Percentiles rank a stretch among this genome's conserved stretches.
These are phyloP conservation scores for Solea senegalensis DNA, from an alignment of 2,113 vertebrate species.

Conservation along the genomic window DNA sequence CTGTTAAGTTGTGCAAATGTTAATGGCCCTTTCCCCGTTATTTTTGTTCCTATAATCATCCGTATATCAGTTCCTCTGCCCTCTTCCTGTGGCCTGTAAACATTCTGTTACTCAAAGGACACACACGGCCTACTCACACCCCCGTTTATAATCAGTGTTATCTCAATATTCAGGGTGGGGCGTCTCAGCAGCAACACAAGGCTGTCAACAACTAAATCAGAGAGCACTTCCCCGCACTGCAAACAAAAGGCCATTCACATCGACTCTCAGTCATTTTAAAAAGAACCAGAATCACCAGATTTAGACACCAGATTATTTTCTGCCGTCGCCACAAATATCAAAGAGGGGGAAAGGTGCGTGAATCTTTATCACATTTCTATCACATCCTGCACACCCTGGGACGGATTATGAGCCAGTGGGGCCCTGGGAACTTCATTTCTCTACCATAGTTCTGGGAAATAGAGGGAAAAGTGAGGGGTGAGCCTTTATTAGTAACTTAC, in stretches of 20 bases:
- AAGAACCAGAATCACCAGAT: background rate
- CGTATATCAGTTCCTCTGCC: conserved; percentile 52
- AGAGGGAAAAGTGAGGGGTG: no score
- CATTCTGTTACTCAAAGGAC: conserved; percentile 25
- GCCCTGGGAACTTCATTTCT: no score
- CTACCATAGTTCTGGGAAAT: no score
- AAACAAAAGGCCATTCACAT: conserved; percentile 26
- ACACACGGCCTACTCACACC: conserved; percentile 9
- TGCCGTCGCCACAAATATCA: conserved; percentile 15
- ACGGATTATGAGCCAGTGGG: no score
- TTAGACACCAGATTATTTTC: conserved; percentile 4
- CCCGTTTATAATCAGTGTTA: conserved; percentile 65
- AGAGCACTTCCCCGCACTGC: conserved; percentile 55
- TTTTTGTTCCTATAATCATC: conserved; percentile 14
- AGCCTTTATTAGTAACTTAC: no score
- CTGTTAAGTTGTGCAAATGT: conserved; percentile 8
- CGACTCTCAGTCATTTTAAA: background rate
- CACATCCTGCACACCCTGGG: background rate
- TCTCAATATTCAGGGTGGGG: conserved; percentile 32
- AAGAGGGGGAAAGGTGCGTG: conserved; percentile 2
- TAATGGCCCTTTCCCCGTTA: conserved; percentile 8
- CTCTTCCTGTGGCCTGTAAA: conserved; percentile 25
- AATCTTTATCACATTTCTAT: conserved; percentile 18
- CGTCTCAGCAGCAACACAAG: conserved; percentile 38
- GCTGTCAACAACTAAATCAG: conserved; percentile 71